Percentiles rank a stretch among this genome's conserved stretches.
These are phyloP conservation scores for Tenthredo mesomela DNA, from an alignment of 2,888 invertebrate genomes.

Conservation along the genomic window DNA sequence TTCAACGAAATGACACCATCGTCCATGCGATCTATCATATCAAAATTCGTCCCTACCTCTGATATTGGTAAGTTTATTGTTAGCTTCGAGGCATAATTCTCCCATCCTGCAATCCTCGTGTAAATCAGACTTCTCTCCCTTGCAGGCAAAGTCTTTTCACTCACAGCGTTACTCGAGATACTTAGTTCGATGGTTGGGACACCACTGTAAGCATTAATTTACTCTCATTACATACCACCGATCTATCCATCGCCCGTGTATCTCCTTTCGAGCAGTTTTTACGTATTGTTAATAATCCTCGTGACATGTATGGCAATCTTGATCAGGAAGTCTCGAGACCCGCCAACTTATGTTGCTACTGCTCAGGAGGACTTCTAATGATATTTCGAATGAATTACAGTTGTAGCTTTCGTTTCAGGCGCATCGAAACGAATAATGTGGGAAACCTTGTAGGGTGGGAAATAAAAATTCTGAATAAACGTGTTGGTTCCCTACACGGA, in stretches of 20 bases:
- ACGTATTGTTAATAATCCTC: not conserved
- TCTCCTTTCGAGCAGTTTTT: conserved; percentile 66
- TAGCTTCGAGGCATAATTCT: not conserved
- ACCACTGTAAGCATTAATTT: conserved; percentile 83
- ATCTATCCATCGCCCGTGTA: conserved; percentile 72
- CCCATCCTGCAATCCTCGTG: too few relatives aligned
- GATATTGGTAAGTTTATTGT: conserved; percentile 79
- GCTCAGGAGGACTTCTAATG: not conserved
- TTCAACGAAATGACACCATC: conserved; percentile 81
- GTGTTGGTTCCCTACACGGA: too few relatives aligned
- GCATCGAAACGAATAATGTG: too few relatives aligned
- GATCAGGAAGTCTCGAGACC: not conserved
- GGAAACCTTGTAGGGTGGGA: too few relatives aligned
- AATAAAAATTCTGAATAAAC: too few relatives aligned
- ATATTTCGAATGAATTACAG: not conserved
- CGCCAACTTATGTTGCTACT: not conserved
- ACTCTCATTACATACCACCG: conserved; percentile 74
- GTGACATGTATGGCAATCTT: not conserved
- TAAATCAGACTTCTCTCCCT: not conserved
- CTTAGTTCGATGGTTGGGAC: conserved; percentile 82
- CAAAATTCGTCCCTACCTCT: conserved; percentile 81
- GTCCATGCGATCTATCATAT: conserved; percentile 81
- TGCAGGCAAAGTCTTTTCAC: conserved; percentile 84
- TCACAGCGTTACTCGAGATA: conserved; percentile 84
- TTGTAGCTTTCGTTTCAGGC: not conserved